Evolutionary conservation across 1,140 invertebrate genomes (phyloP).

Genomic region (Galendromus occidentalis): DNA sequence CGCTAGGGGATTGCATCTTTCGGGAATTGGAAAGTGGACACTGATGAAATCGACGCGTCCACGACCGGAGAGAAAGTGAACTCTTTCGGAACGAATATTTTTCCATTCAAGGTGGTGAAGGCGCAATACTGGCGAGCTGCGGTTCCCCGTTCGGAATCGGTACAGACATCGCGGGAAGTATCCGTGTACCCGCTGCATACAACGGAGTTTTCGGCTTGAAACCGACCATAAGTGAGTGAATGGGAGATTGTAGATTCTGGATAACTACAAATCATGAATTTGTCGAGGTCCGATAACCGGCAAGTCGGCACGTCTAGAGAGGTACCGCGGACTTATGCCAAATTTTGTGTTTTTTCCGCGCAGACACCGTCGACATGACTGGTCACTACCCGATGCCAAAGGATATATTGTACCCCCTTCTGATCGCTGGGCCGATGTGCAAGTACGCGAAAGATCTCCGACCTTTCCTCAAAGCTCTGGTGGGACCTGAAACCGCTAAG

Average conservation of each 20-base stretch:
- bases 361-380: constrained; percentile 48
- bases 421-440: constrained; percentile 71
- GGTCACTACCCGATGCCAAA: constrained; percentile 47
- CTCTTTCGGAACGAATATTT: too few relatives aligned
- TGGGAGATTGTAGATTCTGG: neutral
- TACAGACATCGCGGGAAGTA: constrained; percentile 85
- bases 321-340: too few relatives aligned
- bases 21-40: too few relatives aligned
- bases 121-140: constrained; percentile 43
- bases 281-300: neutral
- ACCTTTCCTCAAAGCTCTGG: constrained; percentile 49
- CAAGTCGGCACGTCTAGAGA: too few relatives aligned
- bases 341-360: neutral
- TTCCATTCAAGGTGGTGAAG: constrained; percentile 16
- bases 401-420: constrained; percentile 43
- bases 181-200: constrained; percentile 79
- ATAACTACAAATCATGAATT: neutral
- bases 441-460: constrained; percentile 62
- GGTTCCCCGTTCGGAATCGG: constrained; percentile 66
- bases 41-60: too few relatives aligned
- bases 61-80: too few relatives aligned
- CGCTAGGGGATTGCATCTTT: too few relatives aligned
- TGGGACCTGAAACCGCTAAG: constrained; percentile 33
- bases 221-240: constrained; percentile 42
- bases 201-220: constrained; percentile 90